phyloP scores from a whole-genome alignment of 2,113 vertebrate genomes.

The Struthio camelus region DNA sequence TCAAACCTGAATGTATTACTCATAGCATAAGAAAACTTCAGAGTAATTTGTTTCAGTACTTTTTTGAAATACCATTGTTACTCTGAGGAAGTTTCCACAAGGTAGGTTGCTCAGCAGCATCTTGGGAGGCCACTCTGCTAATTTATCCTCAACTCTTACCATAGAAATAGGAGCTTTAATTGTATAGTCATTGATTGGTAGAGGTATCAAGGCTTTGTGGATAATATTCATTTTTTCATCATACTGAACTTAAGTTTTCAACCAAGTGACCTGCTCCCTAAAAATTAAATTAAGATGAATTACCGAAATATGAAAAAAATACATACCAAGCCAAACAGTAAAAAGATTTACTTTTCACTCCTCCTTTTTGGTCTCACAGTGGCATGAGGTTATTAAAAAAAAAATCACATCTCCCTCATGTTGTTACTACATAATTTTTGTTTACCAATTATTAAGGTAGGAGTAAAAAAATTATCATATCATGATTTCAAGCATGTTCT shows the following conservation, averaged over 20 bases:
- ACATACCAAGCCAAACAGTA: not conserved
- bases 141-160: not conserved
- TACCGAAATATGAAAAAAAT: not conserved
- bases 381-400: accelerated
- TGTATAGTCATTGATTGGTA: not conserved
- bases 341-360: not conserved
- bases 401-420: not conserved
- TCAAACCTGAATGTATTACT: not conserved
- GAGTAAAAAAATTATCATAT: not conserved
- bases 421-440: not conserved
- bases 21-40: not conserved
- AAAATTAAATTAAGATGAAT: not conserved
- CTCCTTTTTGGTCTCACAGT: not conserved
- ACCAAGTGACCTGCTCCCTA: not conserved
- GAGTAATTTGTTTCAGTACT: not conserved
- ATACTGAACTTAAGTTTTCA: not conserved
- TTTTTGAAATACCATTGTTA: not conserved
- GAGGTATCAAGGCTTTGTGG: not conserved
- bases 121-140: not conserved
- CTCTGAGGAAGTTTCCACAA: not conserved
- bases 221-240: not conserved
- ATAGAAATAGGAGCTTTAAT: not conserved
- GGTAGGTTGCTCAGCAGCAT: not conserved
- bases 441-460: not conserved
- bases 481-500: not conserved